phyloP scores from a whole-genome alignment of 1,140 invertebrate species.

The Cylas formicarius region DNA sequence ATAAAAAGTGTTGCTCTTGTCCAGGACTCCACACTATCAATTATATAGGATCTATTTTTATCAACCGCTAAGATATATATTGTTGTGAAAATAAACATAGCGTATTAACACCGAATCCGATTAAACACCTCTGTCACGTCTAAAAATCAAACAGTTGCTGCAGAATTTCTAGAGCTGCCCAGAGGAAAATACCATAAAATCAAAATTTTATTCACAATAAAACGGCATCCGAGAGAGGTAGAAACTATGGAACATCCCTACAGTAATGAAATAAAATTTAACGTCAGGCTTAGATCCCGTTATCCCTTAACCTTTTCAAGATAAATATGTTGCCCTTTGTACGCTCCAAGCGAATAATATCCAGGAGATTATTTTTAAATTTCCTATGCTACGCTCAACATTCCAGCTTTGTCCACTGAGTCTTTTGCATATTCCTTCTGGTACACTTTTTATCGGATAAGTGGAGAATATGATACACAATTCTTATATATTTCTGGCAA shows the following conservation, averaged over 20 bases:
- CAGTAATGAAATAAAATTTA: slow-evolving; percentile 14
- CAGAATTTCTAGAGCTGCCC: background rate
- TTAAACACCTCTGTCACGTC: too few species aligned
- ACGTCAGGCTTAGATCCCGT: slow-evolving; percentile 11
- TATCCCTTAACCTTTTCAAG: slow-evolving; percentile 14
- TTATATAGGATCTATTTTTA: too few species aligned
- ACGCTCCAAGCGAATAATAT: slow-evolving; percentile 13
- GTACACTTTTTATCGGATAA: too few species aligned
- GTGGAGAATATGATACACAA: too few species aligned
- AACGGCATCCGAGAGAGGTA: slow-evolving; percentile 8
- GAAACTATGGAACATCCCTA: slow-evolving; percentile 6
- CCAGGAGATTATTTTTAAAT: slow-evolving; percentile 23
- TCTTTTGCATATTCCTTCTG: slow-evolving; percentile 19
- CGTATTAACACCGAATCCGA: too few species aligned
- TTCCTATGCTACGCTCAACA: too few species aligned
- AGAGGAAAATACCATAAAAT: slow-evolving; percentile 7
- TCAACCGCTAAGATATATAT: too few species aligned
- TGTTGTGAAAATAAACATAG: too few species aligned
- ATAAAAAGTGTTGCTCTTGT: too few species aligned
- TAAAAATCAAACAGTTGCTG: slow-evolving; percentile 2
- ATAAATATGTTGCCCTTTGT: slow-evolving; percentile 19
- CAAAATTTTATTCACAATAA: slow-evolving; percentile 10
- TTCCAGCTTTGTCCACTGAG: slow-evolving; percentile 16
- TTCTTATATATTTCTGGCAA: too few species aligned
- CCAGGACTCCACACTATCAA: too few species aligned